Conservation (phyloP, 35 echinoderm and acorn worm genomes). For the Lytechinus pictus region DNA sequence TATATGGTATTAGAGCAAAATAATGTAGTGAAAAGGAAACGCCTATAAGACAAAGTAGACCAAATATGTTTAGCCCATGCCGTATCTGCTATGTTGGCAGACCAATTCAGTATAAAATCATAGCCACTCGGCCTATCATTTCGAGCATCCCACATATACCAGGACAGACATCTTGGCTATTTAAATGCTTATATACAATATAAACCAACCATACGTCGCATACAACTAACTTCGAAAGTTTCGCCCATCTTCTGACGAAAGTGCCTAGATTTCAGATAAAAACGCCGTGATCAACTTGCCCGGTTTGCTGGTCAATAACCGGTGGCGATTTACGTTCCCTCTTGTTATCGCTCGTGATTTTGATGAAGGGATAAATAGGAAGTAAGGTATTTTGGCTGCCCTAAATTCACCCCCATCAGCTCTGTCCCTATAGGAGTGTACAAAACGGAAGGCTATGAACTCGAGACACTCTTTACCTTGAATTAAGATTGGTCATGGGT, state of each 20-base stretch:
- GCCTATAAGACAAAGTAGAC: no score
- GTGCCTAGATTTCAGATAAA: not conserved
- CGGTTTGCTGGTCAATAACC: not conserved
- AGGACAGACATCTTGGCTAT: no score
- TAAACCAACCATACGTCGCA: not conserved
- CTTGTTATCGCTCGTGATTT: not conserved
- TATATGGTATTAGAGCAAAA: no score
- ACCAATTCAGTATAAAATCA: no score
- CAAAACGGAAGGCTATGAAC: not conserved
- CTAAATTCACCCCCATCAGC: not conserved
- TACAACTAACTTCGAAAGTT: not conserved
- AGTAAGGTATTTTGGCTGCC: not conserved
- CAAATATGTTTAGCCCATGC: no score
- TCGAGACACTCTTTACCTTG: not conserved
- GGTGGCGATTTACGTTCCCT: not conserved
- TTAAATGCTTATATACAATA: no score
- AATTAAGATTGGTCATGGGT: not conserved
- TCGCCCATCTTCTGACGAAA: not conserved
- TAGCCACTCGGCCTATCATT: no score
- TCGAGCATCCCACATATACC: no score
- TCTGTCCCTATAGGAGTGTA: not conserved
- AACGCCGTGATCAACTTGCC: not conserved
- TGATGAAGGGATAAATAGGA: not conserved
- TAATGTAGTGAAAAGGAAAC: no score
- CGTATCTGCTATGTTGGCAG: no score